Conservation (phyloP, 2,797 vertebrate species). For the Anguilla pacifica region DNA sequence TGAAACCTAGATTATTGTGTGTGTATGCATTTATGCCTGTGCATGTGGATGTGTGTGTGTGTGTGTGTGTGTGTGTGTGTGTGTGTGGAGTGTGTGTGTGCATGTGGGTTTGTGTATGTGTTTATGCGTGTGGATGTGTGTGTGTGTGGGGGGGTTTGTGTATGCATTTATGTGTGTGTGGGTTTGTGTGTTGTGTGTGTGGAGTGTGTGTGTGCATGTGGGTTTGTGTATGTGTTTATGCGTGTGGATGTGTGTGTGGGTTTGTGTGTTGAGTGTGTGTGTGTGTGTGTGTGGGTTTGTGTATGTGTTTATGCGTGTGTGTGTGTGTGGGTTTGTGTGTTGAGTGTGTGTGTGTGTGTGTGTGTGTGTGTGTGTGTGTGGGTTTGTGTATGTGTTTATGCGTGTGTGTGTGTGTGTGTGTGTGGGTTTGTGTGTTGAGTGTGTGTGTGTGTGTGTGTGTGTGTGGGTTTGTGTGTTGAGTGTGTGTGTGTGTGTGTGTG, state of each 20-base stretch:
- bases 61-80: background rate
- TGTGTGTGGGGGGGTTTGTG: background rate
- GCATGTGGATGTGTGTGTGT: background rate
- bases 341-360: background rate
- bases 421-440: background rate
- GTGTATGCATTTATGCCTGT: background rate
- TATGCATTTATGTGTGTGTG: background rate
- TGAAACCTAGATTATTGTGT: background rate
- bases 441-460: too few species aligned
- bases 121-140: background rate
- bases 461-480: background rate
- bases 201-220: background rate
- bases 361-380: background rate
- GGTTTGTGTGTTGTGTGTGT: background rate
- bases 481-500: background rate
- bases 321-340: background rate
- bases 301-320: too few species aligned
- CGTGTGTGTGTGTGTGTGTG: background rate
- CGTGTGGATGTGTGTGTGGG: too few species aligned
- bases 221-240: too few species aligned
- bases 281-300: too few species aligned
- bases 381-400: background rate
- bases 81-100: background rate
- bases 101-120: background rate
- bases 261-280: too few species aligned